phyloP scores from a whole-genome alignment of 2,113 vertebrate genomes.

The Alaudala cheleensis region DNA sequence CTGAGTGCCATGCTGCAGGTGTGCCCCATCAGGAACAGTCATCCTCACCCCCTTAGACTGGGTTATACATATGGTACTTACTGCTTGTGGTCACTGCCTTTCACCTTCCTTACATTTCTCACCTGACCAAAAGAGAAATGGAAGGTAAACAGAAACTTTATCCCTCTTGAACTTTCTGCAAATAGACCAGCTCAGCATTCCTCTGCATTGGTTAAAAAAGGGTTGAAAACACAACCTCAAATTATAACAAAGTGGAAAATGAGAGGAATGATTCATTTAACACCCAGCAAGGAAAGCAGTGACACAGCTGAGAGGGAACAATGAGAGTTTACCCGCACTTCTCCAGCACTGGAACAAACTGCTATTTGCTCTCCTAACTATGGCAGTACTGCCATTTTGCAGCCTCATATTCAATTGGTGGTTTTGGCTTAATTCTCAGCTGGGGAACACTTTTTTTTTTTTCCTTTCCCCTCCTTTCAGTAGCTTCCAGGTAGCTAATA shows the following conservation, averaged over 20 bases:
- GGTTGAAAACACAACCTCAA: neutral
- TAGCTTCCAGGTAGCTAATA: neutral
- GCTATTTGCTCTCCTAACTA: neutral
- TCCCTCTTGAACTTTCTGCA: neutral
- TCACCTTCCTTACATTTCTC: neutral
- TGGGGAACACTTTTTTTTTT: neutral
- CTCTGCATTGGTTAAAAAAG: neutral
- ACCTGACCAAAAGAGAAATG: neutral
- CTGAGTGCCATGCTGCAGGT: accelerated
- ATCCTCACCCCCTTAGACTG: neutral
- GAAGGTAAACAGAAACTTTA: neutral
- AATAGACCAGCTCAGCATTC: neutral
- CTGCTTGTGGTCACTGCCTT: neutral
- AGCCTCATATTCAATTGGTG: neutral
- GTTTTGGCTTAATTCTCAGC: neutral
- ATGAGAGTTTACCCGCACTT: neutral
- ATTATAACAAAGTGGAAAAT: neutral
- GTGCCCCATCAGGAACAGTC: accelerated
- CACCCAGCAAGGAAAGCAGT: neutral
- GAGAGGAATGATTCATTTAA: slow-evolving; percentile 17
- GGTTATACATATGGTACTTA: neutral
- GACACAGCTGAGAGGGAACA: slow-evolving; percentile 3
- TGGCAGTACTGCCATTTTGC: neutral
- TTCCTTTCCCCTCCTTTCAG: neutral
- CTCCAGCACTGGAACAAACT: neutral